Evolutionary conservation across 1,140 invertebrate species (phyloP), one percentile per base, ranked within the genome.

Genomic region (Drosophila sturtevanti): DNA sequence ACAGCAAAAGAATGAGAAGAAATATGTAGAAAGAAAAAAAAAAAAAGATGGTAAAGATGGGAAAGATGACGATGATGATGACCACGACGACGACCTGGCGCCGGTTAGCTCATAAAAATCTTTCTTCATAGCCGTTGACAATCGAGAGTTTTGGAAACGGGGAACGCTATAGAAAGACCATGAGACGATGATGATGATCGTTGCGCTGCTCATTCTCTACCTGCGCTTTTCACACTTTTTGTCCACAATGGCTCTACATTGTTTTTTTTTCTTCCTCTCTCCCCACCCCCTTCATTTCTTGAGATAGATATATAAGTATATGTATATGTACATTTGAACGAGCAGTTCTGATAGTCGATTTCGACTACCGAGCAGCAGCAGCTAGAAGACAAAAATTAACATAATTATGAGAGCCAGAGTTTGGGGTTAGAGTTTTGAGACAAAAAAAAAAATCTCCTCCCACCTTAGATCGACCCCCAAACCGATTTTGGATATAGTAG

Each of bases 31-130:
- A 35, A 56, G 34, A 59, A 14, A 51, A 69, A 79, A 59, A 68
- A 65, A 56, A 65, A 58, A 55, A 60, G 63, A 68, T 44, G 51
- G 31, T 22, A 55, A 31, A 21, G 64, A 55, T 65, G 59, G 22
- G 22, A 24, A 16, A 31, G 68, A 22, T 52, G 68, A 48, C 48
- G 63, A 16, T 22, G 68, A 22, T 52, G 68, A 48, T 38, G 63
- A 61, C 34, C 51, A 63, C 52, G 76, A 79, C 85, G 79, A 81
- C 84, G 77, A 65, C 60, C 75, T 91, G 90, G 90, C 90, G 90
- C 90, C 90, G 90, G 61, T 35, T 63, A 62, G 72, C 70, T 90
- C 90, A 86, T 91, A 90, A 91, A 91, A 89, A 61, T 76, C 77
- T 79, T 69, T 71, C 56, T 79, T 77, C 67, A 68, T 55, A 54